phyloP scores from a whole-genome alignment of 2,797 vertebrate genomes.

The Pseudochirops cupreus region DNA sequence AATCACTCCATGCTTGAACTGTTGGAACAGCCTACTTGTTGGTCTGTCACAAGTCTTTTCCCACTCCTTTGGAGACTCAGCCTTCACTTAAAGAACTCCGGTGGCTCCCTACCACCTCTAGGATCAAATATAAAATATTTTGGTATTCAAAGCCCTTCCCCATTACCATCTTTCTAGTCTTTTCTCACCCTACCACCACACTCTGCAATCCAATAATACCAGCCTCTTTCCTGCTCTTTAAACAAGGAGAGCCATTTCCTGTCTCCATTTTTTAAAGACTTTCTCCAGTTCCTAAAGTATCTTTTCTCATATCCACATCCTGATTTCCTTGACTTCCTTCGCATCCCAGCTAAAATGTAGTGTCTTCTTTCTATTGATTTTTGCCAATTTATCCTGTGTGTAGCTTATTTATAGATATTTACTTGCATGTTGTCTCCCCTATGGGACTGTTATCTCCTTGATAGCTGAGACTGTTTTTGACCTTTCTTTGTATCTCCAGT shows the following conservation, averaged over 20 bases:
- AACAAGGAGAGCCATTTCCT: neutral
- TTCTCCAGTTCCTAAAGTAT: neutral
- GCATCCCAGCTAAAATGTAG: neutral
- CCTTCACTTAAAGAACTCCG: neutral
- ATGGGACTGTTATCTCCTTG: neutral
- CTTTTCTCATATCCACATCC: neutral
- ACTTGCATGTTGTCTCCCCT: neutral
- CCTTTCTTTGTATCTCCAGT: neutral
- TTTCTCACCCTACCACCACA: neutral
- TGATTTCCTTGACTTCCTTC: neutral
- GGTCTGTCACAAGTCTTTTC: neutral
- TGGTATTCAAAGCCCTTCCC: neutral
- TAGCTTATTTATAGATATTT: neutral
- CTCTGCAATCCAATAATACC: neutral
- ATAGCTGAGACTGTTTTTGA: neutral
- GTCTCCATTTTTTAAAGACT: neutral
- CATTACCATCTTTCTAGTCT: neutral
- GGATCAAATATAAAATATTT: neutral
- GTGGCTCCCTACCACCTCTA: neutral
- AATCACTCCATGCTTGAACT: neutral
- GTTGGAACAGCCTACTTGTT: neutral
- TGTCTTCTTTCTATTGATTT: neutral
- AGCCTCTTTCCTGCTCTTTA: neutral
- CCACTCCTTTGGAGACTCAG: neutral
- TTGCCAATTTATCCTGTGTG: neutral